Evolutionary conservation across 1,140 invertebrate genomes (phyloP).

Genomic region (Psilanteris sp.): DNA sequence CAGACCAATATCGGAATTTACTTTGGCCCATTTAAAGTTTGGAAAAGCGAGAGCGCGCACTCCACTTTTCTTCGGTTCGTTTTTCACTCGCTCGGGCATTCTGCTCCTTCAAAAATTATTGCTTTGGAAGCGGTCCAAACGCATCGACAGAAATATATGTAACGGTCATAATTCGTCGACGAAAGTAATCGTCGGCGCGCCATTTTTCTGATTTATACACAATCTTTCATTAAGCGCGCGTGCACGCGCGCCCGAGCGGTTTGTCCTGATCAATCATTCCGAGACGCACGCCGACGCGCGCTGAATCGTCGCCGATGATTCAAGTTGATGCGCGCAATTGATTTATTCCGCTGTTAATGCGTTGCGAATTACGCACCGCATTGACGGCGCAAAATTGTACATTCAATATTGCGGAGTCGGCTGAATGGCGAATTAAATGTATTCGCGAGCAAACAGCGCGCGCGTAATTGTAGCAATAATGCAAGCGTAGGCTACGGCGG

Average conservation of each 20-base stretch:
- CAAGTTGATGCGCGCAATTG: no score
- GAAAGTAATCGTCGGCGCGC: constrained; percentile 8
- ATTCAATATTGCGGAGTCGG: no score
- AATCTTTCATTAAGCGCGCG: constrained; percentile 14
- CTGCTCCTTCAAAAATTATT: constrained; percentile 46
- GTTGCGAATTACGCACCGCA: no score
- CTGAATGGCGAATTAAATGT: no score
- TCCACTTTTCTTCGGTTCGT: constrained; percentile 18
- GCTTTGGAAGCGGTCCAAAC: constrained; percentile 41
- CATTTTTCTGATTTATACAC: constrained; percentile 14
- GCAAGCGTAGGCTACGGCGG: no score
- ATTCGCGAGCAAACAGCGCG: no score
- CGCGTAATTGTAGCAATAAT: no score
- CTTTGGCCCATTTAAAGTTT: constrained; percentile 50
- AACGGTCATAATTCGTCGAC: constrained; percentile 37
- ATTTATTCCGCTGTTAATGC: no score
- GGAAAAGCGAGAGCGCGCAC: constrained; percentile 24
- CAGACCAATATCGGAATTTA: constrained; percentile 41
- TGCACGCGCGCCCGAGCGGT: no score
- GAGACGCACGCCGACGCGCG: no score
- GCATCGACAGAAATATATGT: constrained; percentile 40
- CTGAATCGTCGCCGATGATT: neutral
- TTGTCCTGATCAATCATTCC: constrained; percentile 24
- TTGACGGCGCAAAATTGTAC: no score
- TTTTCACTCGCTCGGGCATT: constrained; percentile 33